phyloP scores from a whole-genome alignment of 2,113 vertebrate genomes.

The Muntiacus reevesi region DNA sequence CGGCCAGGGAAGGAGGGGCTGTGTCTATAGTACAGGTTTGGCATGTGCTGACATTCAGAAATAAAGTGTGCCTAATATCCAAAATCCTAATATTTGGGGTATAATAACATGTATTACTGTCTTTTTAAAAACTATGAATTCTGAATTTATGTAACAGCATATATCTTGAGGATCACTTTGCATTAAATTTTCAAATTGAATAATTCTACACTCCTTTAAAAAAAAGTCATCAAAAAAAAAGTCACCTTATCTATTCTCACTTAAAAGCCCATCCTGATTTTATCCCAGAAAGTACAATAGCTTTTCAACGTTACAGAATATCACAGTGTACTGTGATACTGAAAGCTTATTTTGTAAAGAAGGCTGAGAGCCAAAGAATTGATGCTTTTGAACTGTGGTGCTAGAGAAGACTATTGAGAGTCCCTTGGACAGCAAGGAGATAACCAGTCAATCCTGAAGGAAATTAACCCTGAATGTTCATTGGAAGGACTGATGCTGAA shows the following conservation, averaged over 20 bases:
- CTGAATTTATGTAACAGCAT: neutral
- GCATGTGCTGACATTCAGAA: neutral
- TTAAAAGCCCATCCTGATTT: neutral
- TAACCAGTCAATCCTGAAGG: neutral
- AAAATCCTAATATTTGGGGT: neutral
- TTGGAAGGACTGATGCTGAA: neutral
- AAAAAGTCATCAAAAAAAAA: no score
- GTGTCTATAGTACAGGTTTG: neutral
- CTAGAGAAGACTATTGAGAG: neutral
- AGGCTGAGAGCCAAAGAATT: neutral
- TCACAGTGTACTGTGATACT: neutral
- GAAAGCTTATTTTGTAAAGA: neutral
- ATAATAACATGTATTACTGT: neutral
- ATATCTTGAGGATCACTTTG: neutral
- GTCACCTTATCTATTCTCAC: neutral
- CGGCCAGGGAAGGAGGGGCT: fast-evolving
- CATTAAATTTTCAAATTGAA: neutral
- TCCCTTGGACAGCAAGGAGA: neutral
- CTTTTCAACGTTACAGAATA: neutral
- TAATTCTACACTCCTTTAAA: neutral
- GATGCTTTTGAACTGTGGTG: neutral
- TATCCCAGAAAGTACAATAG: neutral
- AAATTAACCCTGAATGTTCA: neutral
- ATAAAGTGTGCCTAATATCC: neutral
- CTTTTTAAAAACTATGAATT: neutral